Percentiles rank a stretch among this genome's conserved stretches.
Conservation (phyloP, 1,140 invertebrate species). For the Cylas formicarius region DNA sequence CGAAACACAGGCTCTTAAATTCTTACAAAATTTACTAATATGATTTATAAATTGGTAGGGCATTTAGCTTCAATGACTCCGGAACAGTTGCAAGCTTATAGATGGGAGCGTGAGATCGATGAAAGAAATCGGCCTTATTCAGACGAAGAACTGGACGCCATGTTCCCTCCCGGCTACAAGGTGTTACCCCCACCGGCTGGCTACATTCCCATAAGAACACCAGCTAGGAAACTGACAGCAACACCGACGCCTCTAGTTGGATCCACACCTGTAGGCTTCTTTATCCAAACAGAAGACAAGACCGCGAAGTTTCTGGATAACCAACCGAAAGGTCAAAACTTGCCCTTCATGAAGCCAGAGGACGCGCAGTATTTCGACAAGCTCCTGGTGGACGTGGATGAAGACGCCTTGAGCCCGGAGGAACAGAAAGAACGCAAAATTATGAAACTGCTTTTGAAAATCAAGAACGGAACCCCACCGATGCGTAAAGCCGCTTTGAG, state of each 20-base stretch:
- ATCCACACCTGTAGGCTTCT: slow-evolving; percentile 79
- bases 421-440: slow-evolving; percentile 98
- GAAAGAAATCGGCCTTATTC: slow-evolving; percentile 92
- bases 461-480: slow-evolving; percentile 99
- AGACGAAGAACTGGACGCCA: slow-evolving; percentile 94
- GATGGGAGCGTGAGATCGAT: slow-evolving; percentile 99
- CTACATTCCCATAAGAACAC: slow-evolving; percentile 95
- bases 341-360: slow-evolving; percentile 98
- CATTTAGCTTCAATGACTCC: slow-evolving; percentile 97
- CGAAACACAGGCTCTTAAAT: neutral
- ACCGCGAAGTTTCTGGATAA: slow-evolving; percentile 87
- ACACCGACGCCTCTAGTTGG: slow-evolving; percentile 95
- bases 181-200: slow-evolving; percentile 90
- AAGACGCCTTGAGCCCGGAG: slow-evolving; percentile 89
- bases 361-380: slow-evolving; percentile 99
- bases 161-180: slow-evolving; percentile 98
- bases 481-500: slow-evolving; percentile 97
- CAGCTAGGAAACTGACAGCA: slow-evolving; percentile 91
- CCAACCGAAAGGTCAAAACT: slow-evolving; percentile 87
- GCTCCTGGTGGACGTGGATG: slow-evolving; percentile 94
- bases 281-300: slow-evolving; percentile 85
- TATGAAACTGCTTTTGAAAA: slow-evolving; percentile 97
- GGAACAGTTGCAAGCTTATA: slow-evolving; percentile 94
- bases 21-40: too few species aligned
- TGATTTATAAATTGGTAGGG: slow-evolving; percentile 39